Conservation (phyloP, 2,113 vertebrate genomes). For the Megaceryle maxima region DNA sequence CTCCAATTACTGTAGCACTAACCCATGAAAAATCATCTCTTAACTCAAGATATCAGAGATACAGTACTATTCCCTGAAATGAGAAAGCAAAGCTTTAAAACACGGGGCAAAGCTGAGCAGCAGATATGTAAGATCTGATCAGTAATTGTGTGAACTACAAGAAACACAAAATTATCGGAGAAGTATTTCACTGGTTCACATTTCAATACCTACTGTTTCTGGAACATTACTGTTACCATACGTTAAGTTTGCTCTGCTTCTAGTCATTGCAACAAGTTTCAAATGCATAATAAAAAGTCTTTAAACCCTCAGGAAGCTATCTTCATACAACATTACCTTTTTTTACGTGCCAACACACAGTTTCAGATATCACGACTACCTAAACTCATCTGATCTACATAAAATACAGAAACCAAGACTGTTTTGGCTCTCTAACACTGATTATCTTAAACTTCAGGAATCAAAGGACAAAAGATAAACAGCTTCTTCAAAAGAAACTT, state of each 20-base stretch:
- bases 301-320: not conserved
- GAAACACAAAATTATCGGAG: not conserved
- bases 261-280: not conserved
- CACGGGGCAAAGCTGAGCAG: not conserved
- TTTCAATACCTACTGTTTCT: not conserved
- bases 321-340: not conserved
- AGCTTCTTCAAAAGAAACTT: slow-evolving; percentile 43
- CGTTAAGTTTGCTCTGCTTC: not conserved
- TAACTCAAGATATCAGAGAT: not conserved
- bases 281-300: not conserved
- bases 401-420: not conserved
- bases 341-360: not conserved
- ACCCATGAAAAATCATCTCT: not conserved
- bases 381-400: not conserved
- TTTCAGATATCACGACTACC: not conserved
- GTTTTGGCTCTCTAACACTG: not conserved
- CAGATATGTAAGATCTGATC: not conserved
- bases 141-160: not conserved
- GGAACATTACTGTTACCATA: not conserved
- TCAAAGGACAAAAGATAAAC: slow-evolving; percentile 16
- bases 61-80: not conserved
- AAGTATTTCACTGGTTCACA: not conserved
- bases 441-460: slow-evolving; percentile 11
- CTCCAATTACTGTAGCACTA: not conserved
- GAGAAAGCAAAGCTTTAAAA: not conserved